Evolutionary conservation across 2,888 invertebrate genomes (phyloP), one percentile per base, ranked within the genome.

Genomic region (Heliconius charithonia): DNA sequence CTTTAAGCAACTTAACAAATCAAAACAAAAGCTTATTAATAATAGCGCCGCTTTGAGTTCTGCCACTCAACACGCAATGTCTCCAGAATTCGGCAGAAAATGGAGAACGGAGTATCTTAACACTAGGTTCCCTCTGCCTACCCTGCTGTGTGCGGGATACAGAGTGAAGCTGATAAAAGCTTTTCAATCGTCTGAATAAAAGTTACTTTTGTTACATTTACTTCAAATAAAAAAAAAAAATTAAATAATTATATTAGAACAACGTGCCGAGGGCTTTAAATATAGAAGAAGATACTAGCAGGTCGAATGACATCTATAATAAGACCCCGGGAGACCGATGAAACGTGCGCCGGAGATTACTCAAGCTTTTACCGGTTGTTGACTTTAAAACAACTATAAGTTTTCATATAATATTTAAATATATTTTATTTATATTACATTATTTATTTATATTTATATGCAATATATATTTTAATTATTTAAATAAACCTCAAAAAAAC

Each of bases 291-390:
- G 93, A 94, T 93, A 91, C 91, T 90, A 91, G 93, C 93, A 92
- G 94, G 93, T 93, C 93, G 92, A 91, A 89, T 94, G 94, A 93
- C 95, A 93, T 93, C 95, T 95, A 95, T 93, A 94, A 93, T 94
- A 94, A 95, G 94, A 92, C 87, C 92, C 91, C 93, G 92, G 87
- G 92, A 92, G 92, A 93, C 92, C 90, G 89, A 88, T 91, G 89
- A 92, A 91, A 90, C 91, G 89, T 87, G 90, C 89, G 88, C 87
- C 86, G 87, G 87, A 89, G 89, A 91, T 92, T 92, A 91, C 93
- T 90, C 91, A 92, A 93, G 91, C 89, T 90, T 89, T 89, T 87
- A 90, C 90, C 89, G 93, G 92, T 93, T 94, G 91, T 92, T 93
- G 92, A 94, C 93, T 91, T 88, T 87, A 84, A 85, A 83, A 85